Evolutionary conservation across 2,888 invertebrate genomes (phyloP).

Genomic region (Minunthozetes semirufus): DNA sequence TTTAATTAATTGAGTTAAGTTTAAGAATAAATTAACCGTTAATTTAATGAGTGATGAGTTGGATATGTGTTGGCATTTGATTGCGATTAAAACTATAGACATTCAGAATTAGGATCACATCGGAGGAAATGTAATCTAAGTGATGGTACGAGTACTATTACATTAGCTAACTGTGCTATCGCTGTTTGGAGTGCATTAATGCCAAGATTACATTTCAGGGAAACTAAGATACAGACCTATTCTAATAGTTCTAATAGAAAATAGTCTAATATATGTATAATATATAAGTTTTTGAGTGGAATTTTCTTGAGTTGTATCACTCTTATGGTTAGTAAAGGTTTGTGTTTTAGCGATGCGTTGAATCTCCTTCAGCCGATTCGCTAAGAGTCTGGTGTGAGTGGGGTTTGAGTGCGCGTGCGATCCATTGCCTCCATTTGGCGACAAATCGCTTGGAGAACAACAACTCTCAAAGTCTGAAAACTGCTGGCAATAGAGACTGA

Average conservation of each 20-base stretch:
- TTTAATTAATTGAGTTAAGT: too few species aligned
- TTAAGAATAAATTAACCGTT: too few species aligned
- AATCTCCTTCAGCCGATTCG: background rate
- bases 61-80: too few species aligned
- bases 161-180: background rate
- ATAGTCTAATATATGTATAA: too few species aligned
- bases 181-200: background rate
- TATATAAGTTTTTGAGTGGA: too few species aligned
- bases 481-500: background rate
- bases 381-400: background rate
- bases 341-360: background rate
- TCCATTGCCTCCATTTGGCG: conserved; percentile 3
- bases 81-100: too few species aligned
- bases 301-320: background rate
- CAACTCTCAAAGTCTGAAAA: background rate
- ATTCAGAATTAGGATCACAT: too few species aligned
- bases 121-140: conserved; percentile 5
- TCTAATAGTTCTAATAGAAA: background rate
- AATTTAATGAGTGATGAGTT: too few species aligned
- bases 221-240: conserved; percentile 9
- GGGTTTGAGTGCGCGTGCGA: conserved; percentile 10
- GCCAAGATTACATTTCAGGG: conserved; percentile 7
- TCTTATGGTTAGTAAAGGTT: conserved; percentile 7
- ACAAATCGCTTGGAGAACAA: conserved; percentile 15
- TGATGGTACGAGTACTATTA: background rate